Percentiles rank a stretch among this genome's conserved stretches.
phyloP scores from a whole-genome alignment of 2,797 vertebrate species.

The Hyperoplus immaculatus region DNA sequence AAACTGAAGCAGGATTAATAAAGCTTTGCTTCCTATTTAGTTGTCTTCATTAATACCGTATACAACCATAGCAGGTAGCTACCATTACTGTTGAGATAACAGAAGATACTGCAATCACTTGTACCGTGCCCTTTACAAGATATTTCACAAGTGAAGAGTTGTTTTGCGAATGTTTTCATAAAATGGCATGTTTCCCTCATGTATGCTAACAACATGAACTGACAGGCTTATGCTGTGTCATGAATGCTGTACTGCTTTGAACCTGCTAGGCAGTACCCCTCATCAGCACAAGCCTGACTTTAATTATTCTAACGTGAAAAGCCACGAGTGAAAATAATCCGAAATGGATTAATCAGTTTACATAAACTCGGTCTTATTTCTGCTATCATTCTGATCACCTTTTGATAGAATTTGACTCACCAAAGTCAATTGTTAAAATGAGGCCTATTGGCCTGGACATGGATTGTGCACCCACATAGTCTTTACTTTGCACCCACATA shows the following conservation, averaged over 20 bases:
- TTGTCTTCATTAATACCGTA: too few relatives aligned
- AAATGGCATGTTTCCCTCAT: too few relatives aligned
- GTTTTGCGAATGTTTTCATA: too few relatives aligned
- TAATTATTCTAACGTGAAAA: not conserved
- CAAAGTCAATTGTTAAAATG: too few relatives aligned
- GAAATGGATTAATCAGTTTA: not conserved
- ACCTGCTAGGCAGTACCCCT: not conserved
- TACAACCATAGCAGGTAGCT: too few relatives aligned
- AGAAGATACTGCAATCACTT: too few relatives aligned
- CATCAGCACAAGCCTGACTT: not conserved
- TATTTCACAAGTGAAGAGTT: not conserved
- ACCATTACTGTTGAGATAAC: not conserved
- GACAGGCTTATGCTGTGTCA: not conserved
- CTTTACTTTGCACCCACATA: not conserved
- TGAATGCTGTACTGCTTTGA: not conserved
- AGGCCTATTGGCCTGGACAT: not conserved
- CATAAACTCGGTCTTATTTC: not conserved
- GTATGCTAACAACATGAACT: too few relatives aligned
- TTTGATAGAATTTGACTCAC: not conserved
- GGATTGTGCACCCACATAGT: not conserved
- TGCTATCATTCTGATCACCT: not conserved
- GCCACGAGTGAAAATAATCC: not conserved
- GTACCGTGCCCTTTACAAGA: not conserved
- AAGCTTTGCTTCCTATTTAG: too few relatives aligned
- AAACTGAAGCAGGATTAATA: not conserved